A percentile compares a stretch with the other conserved stretches of the same genome.
phyloP scores from a whole-genome alignment of 64 coral and sea anemone genomes.

The Acropora yongei region DNA sequence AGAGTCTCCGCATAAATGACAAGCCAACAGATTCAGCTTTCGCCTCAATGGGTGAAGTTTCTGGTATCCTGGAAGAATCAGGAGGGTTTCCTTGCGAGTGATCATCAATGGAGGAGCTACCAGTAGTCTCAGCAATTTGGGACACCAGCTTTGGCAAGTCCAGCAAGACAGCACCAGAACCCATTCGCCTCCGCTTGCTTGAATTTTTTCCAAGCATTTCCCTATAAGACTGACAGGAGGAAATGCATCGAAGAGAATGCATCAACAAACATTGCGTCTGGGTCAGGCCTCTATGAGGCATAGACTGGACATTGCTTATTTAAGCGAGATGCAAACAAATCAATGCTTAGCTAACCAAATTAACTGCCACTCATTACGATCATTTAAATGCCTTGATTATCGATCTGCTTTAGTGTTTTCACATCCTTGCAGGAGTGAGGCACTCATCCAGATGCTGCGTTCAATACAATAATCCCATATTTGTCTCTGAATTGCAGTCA shows the following conservation, averaged over 20 bases:
- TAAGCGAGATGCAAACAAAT: constrained; percentile 52
- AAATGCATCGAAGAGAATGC: constrained; percentile 41
- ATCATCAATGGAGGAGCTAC: neutral
- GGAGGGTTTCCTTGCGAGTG: constrained; percentile 16
- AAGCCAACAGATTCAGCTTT: constrained; percentile 46
- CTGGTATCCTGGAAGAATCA: neutral
- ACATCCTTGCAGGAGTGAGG: constrained; percentile 37
- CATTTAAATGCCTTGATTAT: constrained; percentile 52
- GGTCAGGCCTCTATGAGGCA: constrained; percentile 29
- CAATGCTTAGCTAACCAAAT: constrained; percentile 30
- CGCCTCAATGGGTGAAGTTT: constrained; percentile 24
- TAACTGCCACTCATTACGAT: constrained; percentile 47
- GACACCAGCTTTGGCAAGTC: neutral
- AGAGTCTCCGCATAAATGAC: constrained; percentile 38
- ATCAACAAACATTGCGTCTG: constrained; percentile 43
- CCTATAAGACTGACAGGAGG: constrained; percentile 19
- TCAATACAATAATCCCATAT: constrained; percentile 38
- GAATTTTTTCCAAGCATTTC: constrained; percentile 18
- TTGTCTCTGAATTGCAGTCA: constrained; percentile 38
- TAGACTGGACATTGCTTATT: constrained; percentile 38
- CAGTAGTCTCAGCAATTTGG: neutral
- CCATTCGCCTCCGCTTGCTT: neutral
- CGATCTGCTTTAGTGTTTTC: constrained; percentile 47
- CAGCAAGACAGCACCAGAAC: neutral
- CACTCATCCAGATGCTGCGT: constrained; percentile 56